Percentiles rank a stretch among this genome's conserved stretches.
Conservation (phyloP, 2,797 vertebrate genomes). For the Arnoldichthys spilopterus region DNA sequence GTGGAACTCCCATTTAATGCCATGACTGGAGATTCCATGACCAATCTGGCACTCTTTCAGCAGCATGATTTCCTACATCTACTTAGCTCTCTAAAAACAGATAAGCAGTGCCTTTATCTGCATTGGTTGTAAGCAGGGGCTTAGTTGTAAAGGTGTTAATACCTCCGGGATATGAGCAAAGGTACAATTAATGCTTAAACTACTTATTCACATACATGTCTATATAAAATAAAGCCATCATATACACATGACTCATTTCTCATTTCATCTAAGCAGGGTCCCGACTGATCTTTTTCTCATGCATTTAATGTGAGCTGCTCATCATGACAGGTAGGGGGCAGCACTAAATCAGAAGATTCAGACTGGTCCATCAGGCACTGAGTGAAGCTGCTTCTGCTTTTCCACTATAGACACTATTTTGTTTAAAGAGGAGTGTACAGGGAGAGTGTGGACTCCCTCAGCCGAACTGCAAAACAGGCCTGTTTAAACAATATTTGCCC, state of each 20-base stretch:
- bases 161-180: background rate
- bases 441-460: constrained; percentile 39
- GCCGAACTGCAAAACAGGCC: constrained; percentile 23
- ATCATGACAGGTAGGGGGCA: constrained; percentile 46
- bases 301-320: background rate
- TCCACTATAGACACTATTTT: background rate
- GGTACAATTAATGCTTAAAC: background rate
- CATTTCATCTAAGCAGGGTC: background rate
- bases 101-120: background rate
- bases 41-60: too few species aligned
- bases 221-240: background rate
- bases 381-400: constrained; percentile 16
- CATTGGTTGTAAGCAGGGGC: background rate
- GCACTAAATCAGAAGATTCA: constrained; percentile 34
- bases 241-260: background rate
- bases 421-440: constrained; percentile 26
- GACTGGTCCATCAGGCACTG: constrained; percentile 9
- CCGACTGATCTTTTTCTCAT: background rate
- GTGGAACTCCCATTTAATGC: too few species aligned
- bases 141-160: background rate
- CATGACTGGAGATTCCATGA: too few species aligned
- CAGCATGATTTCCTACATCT: background rate
- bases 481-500: constrained; percentile 22
- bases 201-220: background rate
- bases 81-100: background rate